Evolutionary conservation across 2,888 invertebrate species (phyloP), one percentile per base, ranked within the genome.

Genomic region (Leucophenga montana): DNA sequence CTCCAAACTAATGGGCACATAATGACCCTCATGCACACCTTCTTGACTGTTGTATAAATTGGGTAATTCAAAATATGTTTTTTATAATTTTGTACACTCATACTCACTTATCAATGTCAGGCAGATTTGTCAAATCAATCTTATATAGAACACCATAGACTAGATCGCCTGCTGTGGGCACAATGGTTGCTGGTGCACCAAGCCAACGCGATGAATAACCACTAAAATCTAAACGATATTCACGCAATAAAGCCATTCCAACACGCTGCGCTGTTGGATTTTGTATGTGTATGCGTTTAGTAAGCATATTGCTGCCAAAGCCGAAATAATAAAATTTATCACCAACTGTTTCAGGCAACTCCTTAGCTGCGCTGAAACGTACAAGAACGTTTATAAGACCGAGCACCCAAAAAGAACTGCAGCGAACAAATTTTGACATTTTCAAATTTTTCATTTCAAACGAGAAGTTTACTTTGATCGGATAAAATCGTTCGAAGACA

Each of bases 301-400:
- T 90, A 61, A 96, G 89, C 86, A 97, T 91, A 89, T 97, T 97
- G 86, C 97, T 97, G 1, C 97, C 97, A 85, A 94, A 97, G 0
- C 94, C 95, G 88, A 96, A 97, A 88, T 97, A 97, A 48, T 94
- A 88, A 85, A 96, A 96, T 31, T 70, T 81, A 0, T 68, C 22
- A 13, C 73, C 77, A 13, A 72, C 77, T 0, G 73, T 39, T 65
- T 78, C 82, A 3, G 74, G 72, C 53, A 79, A n/a, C n/a, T n/a
- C n/a, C n/a, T n/a, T n/a, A n/a, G n/a, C n/a, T n/a, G n/a, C n/a
- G n/a, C n/a, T n/a, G n/a, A n/a, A n/a, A n/a, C n/a, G n/a, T n/a
- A n/a, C n/a, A n/a, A n/a, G n/a, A n/a, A n/a, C n/a, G n/a, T n/a
- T n/a, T n/a, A n/a, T n/a, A n/a, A n/a, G n/a, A n/a, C n/a, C n/a